Conservation (phyloP, 2,113 vertebrate genomes). For the Holacanthus passer region DNA sequence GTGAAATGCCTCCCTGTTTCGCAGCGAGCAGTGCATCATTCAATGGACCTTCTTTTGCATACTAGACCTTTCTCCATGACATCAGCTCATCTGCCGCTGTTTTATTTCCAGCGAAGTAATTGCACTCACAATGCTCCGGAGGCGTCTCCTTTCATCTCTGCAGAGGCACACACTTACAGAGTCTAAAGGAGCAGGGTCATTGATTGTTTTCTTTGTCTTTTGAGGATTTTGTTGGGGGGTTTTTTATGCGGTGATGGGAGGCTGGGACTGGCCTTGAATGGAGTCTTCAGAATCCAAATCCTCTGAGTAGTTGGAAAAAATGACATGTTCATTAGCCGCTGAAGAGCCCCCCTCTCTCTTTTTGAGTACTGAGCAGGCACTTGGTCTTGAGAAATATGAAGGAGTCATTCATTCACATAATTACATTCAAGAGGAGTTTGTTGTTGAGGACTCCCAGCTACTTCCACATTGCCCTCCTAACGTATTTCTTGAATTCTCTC, state of each 20-base stretch:
- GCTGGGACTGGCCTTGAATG: slow-evolving; percentile 18
- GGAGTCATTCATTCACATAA: slow-evolving; percentile 50
- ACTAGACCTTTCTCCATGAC: slow-evolving; percentile 30
- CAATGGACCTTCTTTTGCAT: slow-evolving; percentile 1
- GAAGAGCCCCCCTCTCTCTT: slow-evolving; percentile 40
- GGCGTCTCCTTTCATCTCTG: slow-evolving; percentile 7
- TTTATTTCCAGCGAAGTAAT: slow-evolving; percentile 17
- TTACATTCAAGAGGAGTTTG: slow-evolving; percentile 41
- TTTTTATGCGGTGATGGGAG: slow-evolving; percentile 13
- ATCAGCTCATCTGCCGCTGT: slow-evolving; percentile 5
- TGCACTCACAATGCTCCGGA: slow-evolving; percentile 6
- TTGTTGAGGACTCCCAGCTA: slow-evolving; percentile 18
- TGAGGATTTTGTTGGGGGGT: not conserved
- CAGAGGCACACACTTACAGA: slow-evolving; percentile 6
- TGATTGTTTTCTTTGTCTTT: slow-evolving; percentile 60
- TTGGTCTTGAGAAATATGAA: slow-evolving; percentile 55
- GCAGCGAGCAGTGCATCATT: slow-evolving; percentile 16
- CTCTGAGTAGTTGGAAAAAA: slow-evolving; percentile 18
- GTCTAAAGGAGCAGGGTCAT: slow-evolving; percentile 37
- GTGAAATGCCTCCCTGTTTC: not conserved
- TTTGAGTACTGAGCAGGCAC: slow-evolving; percentile 18
- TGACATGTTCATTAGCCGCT: slow-evolving; percentile 37
- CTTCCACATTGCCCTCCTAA: slow-evolving; percentile 2
- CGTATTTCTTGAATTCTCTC: slow-evolving; percentile 14
- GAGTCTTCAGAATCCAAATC: slow-evolving; percentile 38